Base-by-base conservation (phyloP, 2,113 vertebrate species). In the Urocynchramus pylzowi region DNA sequence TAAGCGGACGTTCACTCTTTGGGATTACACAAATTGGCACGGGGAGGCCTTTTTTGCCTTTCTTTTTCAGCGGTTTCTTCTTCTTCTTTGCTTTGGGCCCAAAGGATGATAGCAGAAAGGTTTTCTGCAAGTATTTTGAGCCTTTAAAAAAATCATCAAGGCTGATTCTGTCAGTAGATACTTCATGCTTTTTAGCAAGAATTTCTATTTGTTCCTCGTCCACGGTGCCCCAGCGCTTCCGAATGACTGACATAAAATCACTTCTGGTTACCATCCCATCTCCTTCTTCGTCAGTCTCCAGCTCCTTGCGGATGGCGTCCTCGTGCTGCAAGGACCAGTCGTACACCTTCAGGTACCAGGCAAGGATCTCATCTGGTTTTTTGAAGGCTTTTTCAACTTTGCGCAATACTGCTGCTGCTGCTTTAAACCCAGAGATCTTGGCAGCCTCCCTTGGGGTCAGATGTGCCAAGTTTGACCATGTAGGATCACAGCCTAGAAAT, bases 261-360 rank as follows among this genome's bases (percentile, higher is more conserved):
- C 97, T 97, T 33, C 65, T 97, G 59, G 95, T 41, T 9, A 99
- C 96, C 0, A 63, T 93, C 12, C 98, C 98, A 3, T 98, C 96
- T 3, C 95, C 95, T 14, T 92, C 97, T 37, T 97, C 83, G 0
- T 96, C 30, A 0, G 53, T 87, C 6, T 96, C 91, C 18, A 99
- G 98, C 3, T 92, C 95, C 59, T 98, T 93, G 9, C 85, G 85
- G 33, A 99, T 96, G 26, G 91, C 87, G 2, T 59, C 23, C 96
- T 99, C 97, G 1, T 98, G 97, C 94, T 99, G 99, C 13, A 97
- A 8, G 4, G 99, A 98, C 99, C 99, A 99, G 74, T 99, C 99
- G 0, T 99, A 99, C 13, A 99, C 98, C 57, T 92, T 98, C 65
- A 90, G 56, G 56, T 70, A 54, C 88, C 88, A 90, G 49, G 27